Percentiles rank a stretch among this genome's conserved stretches.
Conservation (phyloP, 1,140 invertebrate species). For the Stenopsyche tienmushanensis region DNA sequence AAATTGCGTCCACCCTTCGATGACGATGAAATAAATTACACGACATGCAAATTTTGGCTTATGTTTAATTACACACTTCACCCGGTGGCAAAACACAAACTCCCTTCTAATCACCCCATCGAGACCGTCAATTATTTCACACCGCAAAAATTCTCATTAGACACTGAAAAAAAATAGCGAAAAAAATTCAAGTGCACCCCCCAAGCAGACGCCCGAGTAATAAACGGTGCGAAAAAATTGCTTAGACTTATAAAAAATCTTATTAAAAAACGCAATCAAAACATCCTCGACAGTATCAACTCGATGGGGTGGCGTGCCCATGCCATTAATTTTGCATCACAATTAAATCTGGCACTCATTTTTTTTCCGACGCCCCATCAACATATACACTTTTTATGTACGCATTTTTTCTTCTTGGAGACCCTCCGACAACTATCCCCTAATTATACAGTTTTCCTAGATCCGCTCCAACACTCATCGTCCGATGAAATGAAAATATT, state of each 20-base stretch:
- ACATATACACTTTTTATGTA: not conserved
- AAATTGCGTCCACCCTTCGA: too few species aligned
- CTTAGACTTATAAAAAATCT: conserved; percentile 38
- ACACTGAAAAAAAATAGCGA: conserved; percentile 23
- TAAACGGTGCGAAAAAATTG: conserved; percentile 18
- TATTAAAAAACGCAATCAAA: conserved; percentile 43
- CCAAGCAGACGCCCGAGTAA: not conserved
- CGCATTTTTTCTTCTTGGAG: conserved; percentile 7
- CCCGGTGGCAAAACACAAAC: conserved; percentile 35
- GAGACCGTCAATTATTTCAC: conserved; percentile 32
- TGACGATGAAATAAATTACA: not conserved
- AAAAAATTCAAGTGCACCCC: conserved; percentile 34
- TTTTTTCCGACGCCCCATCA: conserved; percentile 22
- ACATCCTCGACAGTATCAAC: conserved; percentile 37
- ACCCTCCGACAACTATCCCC: conserved; percentile 10
- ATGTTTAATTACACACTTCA: conserved; percentile 40
- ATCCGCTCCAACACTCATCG: not conserved
- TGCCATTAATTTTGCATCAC: conserved; percentile 43
- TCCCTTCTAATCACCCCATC: conserved; percentile 27
- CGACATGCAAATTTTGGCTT: conserved; percentile 33
- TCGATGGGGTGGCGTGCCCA: conserved; percentile 18
- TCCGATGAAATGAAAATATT: not conserved
- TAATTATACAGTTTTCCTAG: conserved; percentile 20
- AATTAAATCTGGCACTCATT: conserved; percentile 38
- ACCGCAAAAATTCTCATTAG: conserved; percentile 42